phyloP scores from a whole-genome alignment of 2,113 vertebrate genomes.

The Bubo blakistoni region DNA sequence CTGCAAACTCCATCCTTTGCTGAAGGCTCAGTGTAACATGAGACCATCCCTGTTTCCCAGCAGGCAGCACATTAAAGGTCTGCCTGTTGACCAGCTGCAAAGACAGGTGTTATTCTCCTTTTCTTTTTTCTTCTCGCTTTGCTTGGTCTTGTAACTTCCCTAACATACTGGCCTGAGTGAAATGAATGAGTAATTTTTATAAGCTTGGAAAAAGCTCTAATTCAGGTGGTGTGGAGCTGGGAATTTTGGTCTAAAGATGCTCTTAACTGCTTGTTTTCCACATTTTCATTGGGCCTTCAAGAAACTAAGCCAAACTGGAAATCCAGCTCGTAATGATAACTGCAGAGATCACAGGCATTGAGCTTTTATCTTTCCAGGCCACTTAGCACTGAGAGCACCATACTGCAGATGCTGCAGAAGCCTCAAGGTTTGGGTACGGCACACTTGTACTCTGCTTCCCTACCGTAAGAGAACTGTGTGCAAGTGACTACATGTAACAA shows the following conservation, averaged over 20 bases:
- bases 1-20: conserved; percentile 63
- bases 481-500: background rate
- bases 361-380: background rate
- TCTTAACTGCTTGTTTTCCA: background rate
- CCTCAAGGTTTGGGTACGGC: background rate
- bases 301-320: background rate
- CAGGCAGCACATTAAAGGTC: conserved; percentile 72
- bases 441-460: background rate
- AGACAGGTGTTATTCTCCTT: conserved; percentile 74
- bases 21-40: conserved; percentile 69
- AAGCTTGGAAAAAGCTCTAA: background rate
- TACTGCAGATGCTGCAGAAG: background rate
- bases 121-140: conserved; percentile 35
- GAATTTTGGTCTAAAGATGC: background rate
- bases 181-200: conserved; percentile 1
- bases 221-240: background rate
- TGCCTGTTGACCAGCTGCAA: conserved; percentile 74
- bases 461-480: background rate
- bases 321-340: background rate
- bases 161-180: background rate
- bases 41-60: conserved; percentile 62
- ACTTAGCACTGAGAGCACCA: background rate
- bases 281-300: background rate
- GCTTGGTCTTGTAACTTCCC: conserved; percentile 45
- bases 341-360: background rate